These are phyloP conservation scores for Lerista edwardsae DNA, from an alignment of 2,797 vertebrate species.

Conservation along the genomic window DNA sequence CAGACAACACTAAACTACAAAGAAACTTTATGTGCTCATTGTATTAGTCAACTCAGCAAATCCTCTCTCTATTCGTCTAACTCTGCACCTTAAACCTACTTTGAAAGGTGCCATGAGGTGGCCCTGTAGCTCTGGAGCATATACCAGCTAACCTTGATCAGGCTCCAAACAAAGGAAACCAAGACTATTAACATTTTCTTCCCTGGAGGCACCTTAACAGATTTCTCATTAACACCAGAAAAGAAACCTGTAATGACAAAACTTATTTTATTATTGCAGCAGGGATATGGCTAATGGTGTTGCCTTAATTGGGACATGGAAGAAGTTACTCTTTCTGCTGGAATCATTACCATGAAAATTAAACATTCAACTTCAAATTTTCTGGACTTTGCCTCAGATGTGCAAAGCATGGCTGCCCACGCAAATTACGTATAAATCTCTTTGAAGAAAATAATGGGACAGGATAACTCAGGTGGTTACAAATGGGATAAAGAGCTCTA, in stretches of 20 bases:
- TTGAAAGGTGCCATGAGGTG: conserved; percentile 10
- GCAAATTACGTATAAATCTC: conserved; percentile 22
- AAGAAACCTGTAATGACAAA: conserved; percentile 49
- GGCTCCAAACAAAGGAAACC: conserved; percentile 46
- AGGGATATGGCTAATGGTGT: conserved; percentile 55
- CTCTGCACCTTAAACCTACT: neutral
- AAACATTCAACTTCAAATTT: conserved; percentile 43
- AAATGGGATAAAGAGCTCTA: conserved; percentile 3
- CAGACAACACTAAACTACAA: neutral
- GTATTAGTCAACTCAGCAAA: neutral
- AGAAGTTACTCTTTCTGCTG: conserved; percentile 24
- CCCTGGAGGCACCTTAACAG: conserved; percentile 53
- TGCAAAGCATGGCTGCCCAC: conserved; percentile 38
- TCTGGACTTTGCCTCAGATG: conserved; percentile 29
- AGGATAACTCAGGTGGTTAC: conserved; percentile 33
- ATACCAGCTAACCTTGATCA: conserved; percentile 35
- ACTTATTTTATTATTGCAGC: conserved; percentile 52
- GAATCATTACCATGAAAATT: conserved; percentile 48
- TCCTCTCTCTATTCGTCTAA: conserved; percentile 28
- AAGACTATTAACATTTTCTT: conserved; percentile 51
- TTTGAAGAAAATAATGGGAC: conserved; percentile 26
- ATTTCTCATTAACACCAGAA: conserved; percentile 63
- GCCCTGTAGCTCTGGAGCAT: conserved; percentile 34
- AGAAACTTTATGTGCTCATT: neutral
- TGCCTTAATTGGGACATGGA: conserved; percentile 42